Evolutionary conservation across 2,113 vertebrate genomes (phyloP), one percentile per base, ranked within the genome.

Genomic region (Calcarius ornatus): DNA sequence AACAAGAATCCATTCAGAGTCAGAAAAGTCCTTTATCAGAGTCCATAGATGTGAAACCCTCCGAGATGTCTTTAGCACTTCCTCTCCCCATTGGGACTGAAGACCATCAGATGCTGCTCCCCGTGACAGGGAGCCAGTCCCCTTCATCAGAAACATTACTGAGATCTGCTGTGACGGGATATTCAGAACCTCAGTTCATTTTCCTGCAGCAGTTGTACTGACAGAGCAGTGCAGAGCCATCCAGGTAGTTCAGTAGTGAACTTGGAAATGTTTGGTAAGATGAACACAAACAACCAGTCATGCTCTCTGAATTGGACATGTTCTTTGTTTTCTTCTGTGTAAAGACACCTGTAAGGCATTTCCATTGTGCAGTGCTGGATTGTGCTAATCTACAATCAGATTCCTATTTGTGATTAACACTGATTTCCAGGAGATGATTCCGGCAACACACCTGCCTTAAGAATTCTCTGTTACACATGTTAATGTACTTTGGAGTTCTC

Each of bases 131-230:
- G 11, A 95, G 77, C 81, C 98, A 98, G 88, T 98, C 98, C 84
- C 97, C 98, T 51, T 92, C 98, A 2, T 97, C 98, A 64, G 98
- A 98, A 51, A 93, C 97, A 4, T 83, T 98, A 35, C 84, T 98
- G 43, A 97, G 98, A 64, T 97, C 98, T 70, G 78, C 98, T 42
- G 97, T 98, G 91, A 97, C 97, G 54, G 97, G 98, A 33, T 98
- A 98, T 65, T 98, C 98, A 91, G 98, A 98, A 95, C 97, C 98
- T 92, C 98, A 98, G 64, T 97, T 98, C 86, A 98, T 98, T 95
- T 98, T 98, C 96, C 95, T 98, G 96, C 98, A 98, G 75, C 98
- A 98, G 16, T 91, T 98, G 14, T 98, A 98, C 88, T 98, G 97
- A 98, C 69, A 65, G 50, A 61, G 86, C 64, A 70, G 84, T 64